A percentile compares a stretch with the other conserved stretches of the same genome.
These are phyloP conservation scores for Napeogenes sylphis DNA, from an alignment of 2,888 invertebrate genomes.

Conservation along the genomic window DNA sequence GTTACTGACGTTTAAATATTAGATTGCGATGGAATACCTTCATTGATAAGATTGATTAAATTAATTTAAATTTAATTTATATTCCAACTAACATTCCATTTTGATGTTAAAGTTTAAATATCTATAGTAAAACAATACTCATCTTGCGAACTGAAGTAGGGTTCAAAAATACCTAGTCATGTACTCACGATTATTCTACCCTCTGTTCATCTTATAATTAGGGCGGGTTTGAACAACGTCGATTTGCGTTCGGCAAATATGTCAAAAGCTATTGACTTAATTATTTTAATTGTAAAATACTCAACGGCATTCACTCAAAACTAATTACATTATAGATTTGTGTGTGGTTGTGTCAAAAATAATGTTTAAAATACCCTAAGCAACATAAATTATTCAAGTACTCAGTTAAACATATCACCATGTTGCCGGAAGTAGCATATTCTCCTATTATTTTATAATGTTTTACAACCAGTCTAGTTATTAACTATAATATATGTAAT, in stretches of 20 bases:
- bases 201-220: constrained; percentile 70
- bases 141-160: constrained; percentile 37
- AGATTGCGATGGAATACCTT: too few species aligned
- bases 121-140: constrained; percentile 35
- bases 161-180: constrained; percentile 59
- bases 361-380: too few species aligned
- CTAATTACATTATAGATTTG: neutral
- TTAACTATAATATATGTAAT: constrained; percentile 11
- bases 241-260: constrained; percentile 3
- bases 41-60: neutral
- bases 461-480: neutral
- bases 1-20: too few species aligned
- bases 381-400: too few species aligned
- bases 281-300: neutral
- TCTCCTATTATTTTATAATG: neutral
- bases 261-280: constrained; percentile 1
- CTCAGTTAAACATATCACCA: too few species aligned
- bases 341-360: too few species aligned
- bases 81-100: constrained; percentile 16
- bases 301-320: neutral
- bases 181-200: constrained; percentile 63
- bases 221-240: constrained; percentile 29
- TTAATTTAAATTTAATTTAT: constrained; percentile 9
- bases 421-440: too few species aligned
- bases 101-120: constrained; percentile 31